Evolutionary conservation across 2,888 invertebrate genomes (phyloP).

Genomic region (Epirrhoe tristata): DNA sequence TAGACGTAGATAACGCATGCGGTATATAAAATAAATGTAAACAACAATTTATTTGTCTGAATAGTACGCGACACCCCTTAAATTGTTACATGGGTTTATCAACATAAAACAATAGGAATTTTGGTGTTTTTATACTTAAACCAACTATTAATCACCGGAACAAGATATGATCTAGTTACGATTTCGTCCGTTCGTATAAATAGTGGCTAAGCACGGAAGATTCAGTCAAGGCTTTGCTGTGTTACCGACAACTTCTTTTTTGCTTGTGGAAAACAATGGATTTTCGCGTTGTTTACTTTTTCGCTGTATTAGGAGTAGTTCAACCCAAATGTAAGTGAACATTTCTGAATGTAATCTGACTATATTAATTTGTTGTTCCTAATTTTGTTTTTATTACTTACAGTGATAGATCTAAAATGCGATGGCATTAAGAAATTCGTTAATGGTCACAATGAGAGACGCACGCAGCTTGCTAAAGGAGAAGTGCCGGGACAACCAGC

Average conservation of each 20-base stretch:
- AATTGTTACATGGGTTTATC: not conserved
- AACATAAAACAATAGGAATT: not conserved
- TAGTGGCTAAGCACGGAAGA: conserved; percentile 40
- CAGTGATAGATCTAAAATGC: conserved; percentile 53
- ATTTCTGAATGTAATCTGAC: not conserved
- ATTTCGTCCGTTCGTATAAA: conserved; percentile 44
- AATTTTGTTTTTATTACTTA: conserved; percentile 46
- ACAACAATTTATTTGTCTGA: no score
- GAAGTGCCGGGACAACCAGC: conserved; percentile 54
- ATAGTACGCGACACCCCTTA: no score
- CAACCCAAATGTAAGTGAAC: conserved; percentile 39
- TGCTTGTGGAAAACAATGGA: conserved; percentile 55
- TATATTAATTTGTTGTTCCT: not conserved
- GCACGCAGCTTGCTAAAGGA: conserved; percentile 52
- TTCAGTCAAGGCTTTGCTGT: conserved; percentile 36
- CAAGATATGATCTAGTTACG: conserved; percentile 39
- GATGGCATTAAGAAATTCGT: conserved; percentile 51
- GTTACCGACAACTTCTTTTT: conserved; percentile 30
- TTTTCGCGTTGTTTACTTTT: conserved; percentile 54
- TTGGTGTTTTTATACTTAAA: not conserved
- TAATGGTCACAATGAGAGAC: conserved; percentile 56
- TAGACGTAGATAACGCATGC: no score
- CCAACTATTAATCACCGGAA: conserved; percentile 30
- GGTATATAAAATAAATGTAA: no score
- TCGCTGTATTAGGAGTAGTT: conserved; percentile 47